These are phyloP conservation scores for Hylaea fasciaria DNA, from an alignment of 2,888 invertebrate genomes.

Conservation along the genomic window DNA sequence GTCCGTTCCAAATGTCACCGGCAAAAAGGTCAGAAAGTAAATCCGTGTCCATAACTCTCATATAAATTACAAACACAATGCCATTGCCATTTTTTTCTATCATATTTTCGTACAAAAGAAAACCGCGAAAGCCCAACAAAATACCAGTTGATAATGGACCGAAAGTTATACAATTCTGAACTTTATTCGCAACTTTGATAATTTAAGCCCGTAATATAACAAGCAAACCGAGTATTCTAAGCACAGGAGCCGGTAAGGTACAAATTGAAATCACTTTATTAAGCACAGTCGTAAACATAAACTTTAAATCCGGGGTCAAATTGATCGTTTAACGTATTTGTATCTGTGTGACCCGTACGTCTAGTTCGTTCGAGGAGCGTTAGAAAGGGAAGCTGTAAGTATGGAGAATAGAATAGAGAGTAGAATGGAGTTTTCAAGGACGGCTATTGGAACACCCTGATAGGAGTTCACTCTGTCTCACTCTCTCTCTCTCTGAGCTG, in stretches of 20 bases:
- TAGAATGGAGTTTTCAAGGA: no score
- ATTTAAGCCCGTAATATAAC: constrained; percentile 48
- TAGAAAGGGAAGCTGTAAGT: no score
- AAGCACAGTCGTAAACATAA: not conserved
- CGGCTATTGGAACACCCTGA: no score
- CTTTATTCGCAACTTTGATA: constrained; percentile 52
- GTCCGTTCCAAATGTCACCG: constrained; percentile 16
- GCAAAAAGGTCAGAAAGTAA: constrained; percentile 22
- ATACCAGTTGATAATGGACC: constrained; percentile 25
- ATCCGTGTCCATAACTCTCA: constrained; percentile 27
- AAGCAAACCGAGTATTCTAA: constrained; percentile 23
- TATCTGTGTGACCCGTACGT: no score
- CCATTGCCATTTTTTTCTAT: constrained; percentile 17
- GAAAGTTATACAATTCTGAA: constrained; percentile 46
- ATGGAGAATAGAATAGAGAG: no score
- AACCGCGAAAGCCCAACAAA: constrained; percentile 21
- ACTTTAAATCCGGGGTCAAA: not conserved
- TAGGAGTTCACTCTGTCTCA: no score
- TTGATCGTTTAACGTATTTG: not conserved
- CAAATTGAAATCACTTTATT: not conserved
- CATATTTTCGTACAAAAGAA: constrained; percentile 27
- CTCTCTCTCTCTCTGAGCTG: no score
- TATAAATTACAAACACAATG: constrained; percentile 29
- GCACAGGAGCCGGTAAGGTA: constrained; percentile 3
- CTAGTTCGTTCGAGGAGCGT: no score